Base-by-base conservation (phyloP, 2,113 vertebrate genomes). In the Cathartes aura region DNA sequence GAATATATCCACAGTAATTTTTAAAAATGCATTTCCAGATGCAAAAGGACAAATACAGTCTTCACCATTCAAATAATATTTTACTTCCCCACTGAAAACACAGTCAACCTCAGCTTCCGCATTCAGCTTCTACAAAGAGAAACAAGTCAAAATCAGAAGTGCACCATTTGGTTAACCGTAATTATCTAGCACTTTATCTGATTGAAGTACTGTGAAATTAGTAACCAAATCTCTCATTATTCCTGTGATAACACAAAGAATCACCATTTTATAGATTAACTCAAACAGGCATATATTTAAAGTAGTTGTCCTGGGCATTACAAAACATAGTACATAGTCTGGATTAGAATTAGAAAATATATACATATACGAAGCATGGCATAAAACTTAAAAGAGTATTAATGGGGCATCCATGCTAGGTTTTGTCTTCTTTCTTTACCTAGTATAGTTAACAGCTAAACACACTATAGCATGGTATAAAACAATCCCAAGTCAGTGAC, bases 151-250 rank as follows among this genome's bases (percentile, higher is more conserved):
- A 94, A 87, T 82, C 94, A 84, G 63, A 89, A 92, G 29, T 3
- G 23, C 60, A 80, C 50, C 59, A 94, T 86, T 94, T 79, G 60
- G 87, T 84, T 89, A 71, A 79, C 50, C 93, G 47, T 13, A 88
- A 90, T 94, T 87, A 96, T 64, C 83, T 47, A 71, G 76, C 70
- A 78, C 76, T 92, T 95, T 48, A 90, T 90, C 91, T 70, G 90
- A 96, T 94, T 93, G 87, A 94, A 95, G 24, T 48, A 63, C 79
- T 63, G 66, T 48, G 55, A 91, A 90, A 94, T 87, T 95, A 96
- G 67, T 82, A 95, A 94, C 18, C 92, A 86, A 75, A 87, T 87
- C 67, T 91, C 60, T 90, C 63, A 38, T 94, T 90, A 92, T 62
- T 94, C 76, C 81, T 67, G 12, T 16, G 32, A 58, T 32, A 94